Percentiles rank a stretch among this genome's conserved stretches.
These are phyloP conservation scores for Chelmon rostratus DNA, from an alignment of 2,797 vertebrate species.

Conservation along the genomic window DNA sequence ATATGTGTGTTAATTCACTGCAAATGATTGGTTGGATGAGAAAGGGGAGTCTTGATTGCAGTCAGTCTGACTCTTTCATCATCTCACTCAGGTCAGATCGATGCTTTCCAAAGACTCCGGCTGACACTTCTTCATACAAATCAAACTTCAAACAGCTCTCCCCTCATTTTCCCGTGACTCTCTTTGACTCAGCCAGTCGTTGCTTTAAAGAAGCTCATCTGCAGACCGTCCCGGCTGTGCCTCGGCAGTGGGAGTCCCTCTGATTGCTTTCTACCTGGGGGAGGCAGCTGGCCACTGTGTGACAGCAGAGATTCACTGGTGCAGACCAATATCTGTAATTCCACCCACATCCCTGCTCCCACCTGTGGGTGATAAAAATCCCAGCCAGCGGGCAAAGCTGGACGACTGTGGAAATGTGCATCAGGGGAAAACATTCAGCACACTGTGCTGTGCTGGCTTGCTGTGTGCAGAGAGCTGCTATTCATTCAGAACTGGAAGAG, in stretches of 20 bases:
- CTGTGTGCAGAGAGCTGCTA: background rate
- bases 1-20: background rate
- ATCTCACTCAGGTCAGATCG: background rate
- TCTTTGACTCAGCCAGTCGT: background rate
- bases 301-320: slow-evolving; percentile 35
- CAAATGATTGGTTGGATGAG: background rate
- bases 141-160: slow-evolving; percentile 8
- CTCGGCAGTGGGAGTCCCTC: slow-evolving; percentile 8
- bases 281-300: slow-evolving; percentile 35
- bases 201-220: slow-evolving; percentile 2
- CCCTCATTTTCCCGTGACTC: background rate
- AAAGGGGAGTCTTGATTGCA: background rate
- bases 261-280: slow-evolving; percentile 28
- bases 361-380: slow-evolving; percentile 8
- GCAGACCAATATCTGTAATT: slow-evolving; percentile 42
- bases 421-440: slow-evolving; percentile 19
- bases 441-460: background rate
- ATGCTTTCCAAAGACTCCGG: background rate
- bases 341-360: slow-evolving; percentile 32
- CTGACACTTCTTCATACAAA: background rate
- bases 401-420: slow-evolving; percentile 1
- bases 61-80: background rate
- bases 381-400: slow-evolving; percentile 6
- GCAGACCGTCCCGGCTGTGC: background rate
- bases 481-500: background rate